Conservation (phyloP, 2,113 vertebrate species). For the Tachysurus vachellii region DNA sequence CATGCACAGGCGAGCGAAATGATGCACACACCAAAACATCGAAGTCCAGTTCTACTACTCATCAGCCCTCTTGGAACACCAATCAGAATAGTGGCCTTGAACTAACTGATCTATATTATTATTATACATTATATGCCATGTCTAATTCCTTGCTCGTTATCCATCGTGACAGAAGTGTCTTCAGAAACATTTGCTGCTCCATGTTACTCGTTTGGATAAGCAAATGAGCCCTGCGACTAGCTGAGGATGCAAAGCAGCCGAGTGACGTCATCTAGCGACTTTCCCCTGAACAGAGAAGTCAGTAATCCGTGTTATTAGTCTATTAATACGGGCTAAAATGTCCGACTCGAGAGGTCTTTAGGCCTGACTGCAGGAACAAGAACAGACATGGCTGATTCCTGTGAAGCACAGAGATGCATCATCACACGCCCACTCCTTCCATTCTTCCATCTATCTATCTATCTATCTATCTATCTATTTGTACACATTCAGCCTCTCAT, state of each 20-base stretch:
- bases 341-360: background rate
- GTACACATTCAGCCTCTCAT: background rate
- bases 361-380: background rate
- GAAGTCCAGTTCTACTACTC: no score
- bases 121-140: background rate
- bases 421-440: background rate
- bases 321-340: background rate
- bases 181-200: background rate
- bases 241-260: background rate
- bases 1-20: no score
- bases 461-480: background rate
- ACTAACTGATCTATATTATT: background rate
- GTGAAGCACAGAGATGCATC: background rate
- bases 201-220: constrained; percentile 5
- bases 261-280: background rate
- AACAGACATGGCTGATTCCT: background rate
- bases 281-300: no score
- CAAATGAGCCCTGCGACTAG: background rate
- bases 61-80: no score
- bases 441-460: background rate
- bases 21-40: background rate
- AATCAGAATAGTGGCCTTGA: background rate
- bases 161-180: background rate
- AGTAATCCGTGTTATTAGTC: background rate
- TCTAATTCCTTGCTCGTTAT: background rate